phyloP scores from a whole-genome alignment of 2,888 invertebrate genomes.

The Pandemis cinnamomeana region DNA sequence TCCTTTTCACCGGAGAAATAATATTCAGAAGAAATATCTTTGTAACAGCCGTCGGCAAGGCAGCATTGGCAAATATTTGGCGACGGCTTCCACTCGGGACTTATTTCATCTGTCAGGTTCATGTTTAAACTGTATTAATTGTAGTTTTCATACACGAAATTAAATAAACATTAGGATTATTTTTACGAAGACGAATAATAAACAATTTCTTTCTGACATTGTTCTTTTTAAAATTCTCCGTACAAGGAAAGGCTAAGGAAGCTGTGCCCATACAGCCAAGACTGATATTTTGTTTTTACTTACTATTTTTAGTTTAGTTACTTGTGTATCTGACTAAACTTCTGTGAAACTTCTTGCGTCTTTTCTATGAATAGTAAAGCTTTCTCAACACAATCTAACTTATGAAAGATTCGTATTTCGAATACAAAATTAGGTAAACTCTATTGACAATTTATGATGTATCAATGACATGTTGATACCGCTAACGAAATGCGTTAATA shows the following conservation, averaged over 20 bases:
- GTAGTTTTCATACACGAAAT: conserved; percentile 23
- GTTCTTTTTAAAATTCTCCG: not conserved
- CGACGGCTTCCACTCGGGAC: conserved; percentile 25
- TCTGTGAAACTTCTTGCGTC: not conserved
- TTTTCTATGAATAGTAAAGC: conserved; percentile 17
- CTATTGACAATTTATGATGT: not conserved
- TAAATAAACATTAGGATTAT: not conserved
- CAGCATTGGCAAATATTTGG: conserved; percentile 61
- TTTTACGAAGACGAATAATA: not conserved
- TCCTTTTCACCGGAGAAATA: conserved; percentile 51
- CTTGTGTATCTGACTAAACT: too few relatives aligned
- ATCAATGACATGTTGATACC: not conserved
- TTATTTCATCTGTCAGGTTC: conserved; percentile 4
- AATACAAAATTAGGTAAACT: too few relatives aligned
- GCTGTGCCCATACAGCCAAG: too few relatives aligned
- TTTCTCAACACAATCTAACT: not conserved
- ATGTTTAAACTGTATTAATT: conserved; percentile 9
- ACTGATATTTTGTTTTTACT: too few relatives aligned
- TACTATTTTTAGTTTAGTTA: too few relatives aligned
- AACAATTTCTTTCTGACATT: conserved; percentile 21
- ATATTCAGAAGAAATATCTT: conserved; percentile 53
- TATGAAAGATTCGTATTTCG: not conserved
- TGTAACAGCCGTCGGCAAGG: conserved; percentile 49
- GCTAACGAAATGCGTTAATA: not conserved
- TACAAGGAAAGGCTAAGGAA: too few relatives aligned